These are phyloP conservation scores for Pseudochromis fuscus DNA, from an alignment of 2,797 vertebrate species.

Conservation along the genomic window DNA sequence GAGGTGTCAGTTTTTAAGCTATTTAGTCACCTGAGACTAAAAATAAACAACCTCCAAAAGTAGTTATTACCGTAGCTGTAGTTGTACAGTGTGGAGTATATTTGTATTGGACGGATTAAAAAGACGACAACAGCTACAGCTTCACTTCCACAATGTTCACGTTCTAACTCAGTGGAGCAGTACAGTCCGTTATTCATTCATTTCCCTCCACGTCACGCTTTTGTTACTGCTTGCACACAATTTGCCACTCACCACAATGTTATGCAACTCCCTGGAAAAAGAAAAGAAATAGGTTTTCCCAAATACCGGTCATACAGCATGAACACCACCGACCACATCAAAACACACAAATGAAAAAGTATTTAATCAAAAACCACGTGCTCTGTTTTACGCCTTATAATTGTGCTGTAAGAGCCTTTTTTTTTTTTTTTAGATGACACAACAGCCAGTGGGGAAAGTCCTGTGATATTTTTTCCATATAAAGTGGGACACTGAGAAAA, in stretches of 20 bases:
- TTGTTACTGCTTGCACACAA: not conserved
- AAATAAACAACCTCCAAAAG: not conserved
- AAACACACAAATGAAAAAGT: not conserved
- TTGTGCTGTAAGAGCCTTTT: not conserved
- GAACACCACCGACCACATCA: not conserved
- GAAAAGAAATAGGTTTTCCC: constrained; percentile 2
- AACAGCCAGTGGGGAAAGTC: constrained; percentile 34
- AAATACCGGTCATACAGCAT: not conserved
- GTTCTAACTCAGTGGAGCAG: not conserved
- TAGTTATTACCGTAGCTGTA: not conserved
- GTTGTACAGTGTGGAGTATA: not conserved
- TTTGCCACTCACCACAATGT: not conserved
- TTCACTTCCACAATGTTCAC: not conserved
- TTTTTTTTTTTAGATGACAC: constrained; percentile 6
- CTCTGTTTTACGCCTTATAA: not conserved
- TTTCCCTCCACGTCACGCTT: not conserved
- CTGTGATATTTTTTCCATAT: constrained; percentile 56
- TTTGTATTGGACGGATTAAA: not conserved
- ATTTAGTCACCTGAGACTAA: not conserved
- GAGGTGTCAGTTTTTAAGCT: not conserved
- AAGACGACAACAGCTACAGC: not conserved
- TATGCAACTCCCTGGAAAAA: constrained; percentile 1
- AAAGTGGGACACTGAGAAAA: constrained; percentile 30
- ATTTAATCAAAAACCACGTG: not conserved
- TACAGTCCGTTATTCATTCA: not conserved